Base-by-base conservation (phyloP, 2,888 invertebrate species). In the Acronicta alni region DNA sequence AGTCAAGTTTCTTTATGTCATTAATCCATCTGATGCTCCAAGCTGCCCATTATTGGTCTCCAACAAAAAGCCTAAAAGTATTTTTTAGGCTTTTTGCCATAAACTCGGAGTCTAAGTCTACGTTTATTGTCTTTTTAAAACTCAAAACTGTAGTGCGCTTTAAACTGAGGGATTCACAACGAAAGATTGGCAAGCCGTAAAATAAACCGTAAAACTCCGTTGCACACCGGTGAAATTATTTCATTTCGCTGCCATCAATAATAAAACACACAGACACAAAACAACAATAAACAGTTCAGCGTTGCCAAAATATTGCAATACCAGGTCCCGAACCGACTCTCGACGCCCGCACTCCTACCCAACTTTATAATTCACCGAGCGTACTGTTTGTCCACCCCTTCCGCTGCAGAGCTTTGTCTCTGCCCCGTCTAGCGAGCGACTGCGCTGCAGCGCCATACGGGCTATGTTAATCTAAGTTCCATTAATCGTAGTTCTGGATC, bases 401-500 rank as follows among this genome's bases (percentile, higher is more conserved):
- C 35, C 43, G 54, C 57, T 73, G 44, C 67, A 64, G 67, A 57
- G 71, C 74, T 70, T 70, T 67, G 64, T 44, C 30, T 16, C 16
- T 5, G 15, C 26, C 18, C n/a, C 46, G 63, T 62, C 55, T 49
- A 72, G 42, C 53, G 41, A 23, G 37, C 15, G 38, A 44, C 47
- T 63, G 61, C 70, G 66, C 63, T 73, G 58, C 49, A 37, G 61
- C 63, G 51, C 42, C 53, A 47, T 56, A 46, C 61, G 43, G 67
- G 60, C 23, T 26, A 8, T 12, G 44, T 30, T 38, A 48, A 41
- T 35, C 15, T 37, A 43, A 56, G 2, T 20, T 12, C 15, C 43
- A 46, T 49, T 60, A 41, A 32, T 49, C 47, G 47, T 53, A 72
- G 55, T 53, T 67, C 39, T 7, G 39, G 39, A 64, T 75, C 58